These are phyloP conservation scores for Sylvia atricapilla DNA, from an alignment of 2,113 vertebrate species.

Conservation along the genomic window DNA sequence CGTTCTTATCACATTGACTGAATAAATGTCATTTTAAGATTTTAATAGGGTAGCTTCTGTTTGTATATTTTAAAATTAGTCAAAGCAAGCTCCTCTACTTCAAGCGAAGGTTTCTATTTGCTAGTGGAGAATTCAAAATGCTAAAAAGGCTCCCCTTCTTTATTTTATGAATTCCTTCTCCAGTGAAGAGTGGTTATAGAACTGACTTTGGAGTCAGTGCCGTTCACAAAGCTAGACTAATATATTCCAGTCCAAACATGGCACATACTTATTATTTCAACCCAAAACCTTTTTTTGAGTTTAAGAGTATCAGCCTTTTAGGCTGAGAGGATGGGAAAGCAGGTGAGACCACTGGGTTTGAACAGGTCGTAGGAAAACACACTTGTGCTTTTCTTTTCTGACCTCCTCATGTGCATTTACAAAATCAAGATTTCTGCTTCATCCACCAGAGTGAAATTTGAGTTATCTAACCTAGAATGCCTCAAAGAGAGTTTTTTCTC, in stretches of 20 bases:
- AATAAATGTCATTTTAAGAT: neutral
- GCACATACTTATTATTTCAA: neutral
- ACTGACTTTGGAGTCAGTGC: neutral
- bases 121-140: neutral
- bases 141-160: neutral
- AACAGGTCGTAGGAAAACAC: neutral
- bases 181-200: neutral
- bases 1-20: neutral
- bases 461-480: neutral
- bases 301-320: neutral
- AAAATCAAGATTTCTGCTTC: neutral
- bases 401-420: neutral
- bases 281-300: neutral
- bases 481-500: neutral
- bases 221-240: neutral
- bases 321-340: neutral
- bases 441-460: neutral
- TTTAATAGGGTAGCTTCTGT: neutral
- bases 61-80: conserved; percentile 3
- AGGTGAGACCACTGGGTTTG: neutral
- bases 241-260: neutral
- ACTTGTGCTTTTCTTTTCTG: neutral
- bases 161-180: neutral
- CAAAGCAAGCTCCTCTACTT: neutral
- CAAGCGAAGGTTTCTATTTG: neutral